Base-by-base conservation (phyloP, 2,113 vertebrate genomes). In the Dunckerocampus dactyliophorus region DNA sequence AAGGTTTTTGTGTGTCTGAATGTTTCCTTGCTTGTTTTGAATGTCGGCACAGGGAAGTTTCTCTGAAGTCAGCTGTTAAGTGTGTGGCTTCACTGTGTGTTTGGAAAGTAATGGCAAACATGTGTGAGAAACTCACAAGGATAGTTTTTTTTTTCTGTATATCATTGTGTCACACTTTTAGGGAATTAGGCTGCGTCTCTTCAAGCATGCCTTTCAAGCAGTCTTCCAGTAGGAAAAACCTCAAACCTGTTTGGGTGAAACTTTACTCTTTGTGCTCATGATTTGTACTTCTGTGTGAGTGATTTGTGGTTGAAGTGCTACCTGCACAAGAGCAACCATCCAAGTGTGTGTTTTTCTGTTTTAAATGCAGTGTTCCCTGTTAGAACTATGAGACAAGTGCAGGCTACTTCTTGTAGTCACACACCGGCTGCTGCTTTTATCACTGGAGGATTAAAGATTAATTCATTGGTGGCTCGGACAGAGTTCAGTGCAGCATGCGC, bases 221-320 rank as follows among this genome's bases (percentile, higher is more conserved):
- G 65, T 77, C 79, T 72, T 61, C 21, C 21, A 51, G 10, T 8
- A 14, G 47, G 28, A 65, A 50, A 71, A 53, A 63, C 47, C 58
- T 69, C 63, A 81, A 79, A 82, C 80, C 75, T 72, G 75, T 87
- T 84, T 80, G 59, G 62, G 72, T 53, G 68, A 81, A 77, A 81
- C 82, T 66, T 64, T 43, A 62, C 48, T 62, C 55, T 63, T 65
- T 63, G n/a, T 49, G 34, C 12, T 48, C 1, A 2, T 54, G 1
- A 65, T 56, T 75, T 46, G 51, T 54, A 11, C 42, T 10, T 31
- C 34, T 15, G 48, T 14, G 39, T 19, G 15, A 22, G 15, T 50
- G 22, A 17, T 4, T 20, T 34, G 20, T 24, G 9, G 56, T 21
- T 21, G 10, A 0, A 12, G 6, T 54, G 24, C 8, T 69, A 56